Evolutionary conservation across 2,113 vertebrate species (phyloP), one percentile per base, ranked within the genome.

Genomic region (Brachyhypopomus gauderio): DNA sequence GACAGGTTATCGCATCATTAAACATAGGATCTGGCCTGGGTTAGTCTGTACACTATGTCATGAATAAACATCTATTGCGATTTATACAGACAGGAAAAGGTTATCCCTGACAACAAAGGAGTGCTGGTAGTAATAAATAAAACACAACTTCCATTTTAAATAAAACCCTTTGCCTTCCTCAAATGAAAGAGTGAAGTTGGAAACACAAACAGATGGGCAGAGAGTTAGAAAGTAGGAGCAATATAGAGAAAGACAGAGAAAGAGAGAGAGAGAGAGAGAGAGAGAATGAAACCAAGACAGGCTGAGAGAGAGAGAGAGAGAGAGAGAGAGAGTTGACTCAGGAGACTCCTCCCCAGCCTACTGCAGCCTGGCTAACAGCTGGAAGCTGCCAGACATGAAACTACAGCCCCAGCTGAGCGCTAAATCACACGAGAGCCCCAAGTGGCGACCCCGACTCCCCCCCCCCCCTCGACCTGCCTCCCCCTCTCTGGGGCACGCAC

Each of bases 351-450:
- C 14, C 58, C 48, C 27, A 30, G 22, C 17, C n/a, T 38, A 45
- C 30, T 82, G 71, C 75, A 59, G 27, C 70, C 60, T 78, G 75
- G 8, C 19, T 70, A 78, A 85, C 83, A 78, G 75, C 79, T 75
- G 71, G 64, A 74, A 82, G 64, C 69, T 75, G 83, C 55, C 79
- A 82, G 72, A 56, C 64, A 69, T 78, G 22, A 41, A 82, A 63
- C 79, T 34, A 71, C 56, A 70, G 60, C 23, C 27, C 83, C 81
- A 78, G 76, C 76, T 60, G 70, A 38, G 62, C 27, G 16, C 17
- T 64, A 78, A 75, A 78, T 81, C 79, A 69, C 81, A 78, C 6
- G 48, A 73, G 77, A 5, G 48, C 48, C 62, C 63, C 75, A 8
- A 55, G 79, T 74, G 27, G 25, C 25, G 30, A 78, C 75, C 79